Evolutionary conservation across 2,113 vertebrate genomes (phyloP), one percentile per base, ranked within the genome.

Genomic region (Protobothrops flavoviridis): DNA sequence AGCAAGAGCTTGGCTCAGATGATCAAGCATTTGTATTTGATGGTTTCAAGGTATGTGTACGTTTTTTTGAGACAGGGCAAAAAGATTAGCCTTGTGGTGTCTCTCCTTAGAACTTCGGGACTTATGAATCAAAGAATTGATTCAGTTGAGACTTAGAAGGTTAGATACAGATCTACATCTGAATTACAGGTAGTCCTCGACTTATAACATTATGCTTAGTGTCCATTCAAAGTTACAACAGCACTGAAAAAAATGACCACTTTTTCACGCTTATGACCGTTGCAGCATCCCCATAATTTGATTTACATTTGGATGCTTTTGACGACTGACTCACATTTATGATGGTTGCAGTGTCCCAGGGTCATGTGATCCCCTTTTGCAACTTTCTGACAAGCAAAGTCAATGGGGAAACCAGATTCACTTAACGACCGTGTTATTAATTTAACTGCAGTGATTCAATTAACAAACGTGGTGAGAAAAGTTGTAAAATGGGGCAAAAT

Each of bases 11-110:
- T 90, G 99, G 99, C 56, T 98, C 99, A 0, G 99, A 99, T 91
- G 99, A 99, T 87, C 98, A 98, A 90, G 99, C 99, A 95, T 99
- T 99, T 95, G 98, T 99, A 81, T 99, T 99, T 91, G 99, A 99
- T 88, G 99, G 99, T 56, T 99, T 99, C 96, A 99, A 99, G 98
- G 99, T 99, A 94, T 96, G 96, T 96, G 45, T 43, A 20, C 45
- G 7, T n/a, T 89, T 55, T 24, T 33, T 17, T 13, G 55, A 45
- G 13, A 52, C 0, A 33, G 21, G 43, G 4, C 11, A 86, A 86
- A 61, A 59, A 59, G 3, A 8, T 45, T 23, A 52, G 57, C 13
- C 33, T 87, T 88, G 48, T 0, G 2, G 15, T 21, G 15, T 53
- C 26, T 92, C 12, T 56, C 33, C 7, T 43, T 91, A 43, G 69